Percentiles rank a stretch among this genome's conserved stretches.
phyloP scores from a whole-genome alignment of 2,797 vertebrate genomes.

The Ctenosaura bakeri region DNA sequence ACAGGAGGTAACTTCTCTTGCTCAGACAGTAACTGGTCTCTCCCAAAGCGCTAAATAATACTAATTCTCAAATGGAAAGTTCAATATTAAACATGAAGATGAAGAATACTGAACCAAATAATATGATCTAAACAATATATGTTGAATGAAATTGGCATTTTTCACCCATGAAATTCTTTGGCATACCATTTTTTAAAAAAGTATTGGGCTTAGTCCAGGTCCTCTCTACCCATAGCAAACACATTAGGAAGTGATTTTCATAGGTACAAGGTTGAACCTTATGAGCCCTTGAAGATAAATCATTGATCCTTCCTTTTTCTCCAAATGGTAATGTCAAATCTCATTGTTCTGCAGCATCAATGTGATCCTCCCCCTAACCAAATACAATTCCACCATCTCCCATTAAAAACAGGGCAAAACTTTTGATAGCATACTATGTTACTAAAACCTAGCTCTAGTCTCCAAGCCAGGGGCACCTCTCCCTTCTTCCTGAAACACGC shows the following conservation, averaged over 20 bases:
- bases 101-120: background rate
- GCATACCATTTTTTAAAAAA: background rate
- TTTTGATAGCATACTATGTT: background rate
- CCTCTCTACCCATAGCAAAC: background rate
- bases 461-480: background rate
- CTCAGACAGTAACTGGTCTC: background rate
- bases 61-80: background rate
- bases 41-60: background rate
- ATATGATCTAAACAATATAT: background rate
- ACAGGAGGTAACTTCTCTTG: background rate
- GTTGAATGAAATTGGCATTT: conserved; percentile 3
- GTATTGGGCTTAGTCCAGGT: background rate
- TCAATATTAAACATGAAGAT: background rate
- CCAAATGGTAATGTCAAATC: background rate
- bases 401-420: background rate
- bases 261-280: background rate
- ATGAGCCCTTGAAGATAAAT: background rate
- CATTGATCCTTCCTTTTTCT: background rate
- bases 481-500: background rate
- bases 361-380: background rate
- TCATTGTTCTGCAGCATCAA: conserved; percentile 18
- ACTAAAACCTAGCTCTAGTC: background rate
- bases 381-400: background rate
- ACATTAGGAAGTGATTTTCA: background rate
- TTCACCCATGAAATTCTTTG: background rate